Base-by-base conservation (phyloP, 2,888 invertebrate genomes). In the Allacma fusca region DNA sequence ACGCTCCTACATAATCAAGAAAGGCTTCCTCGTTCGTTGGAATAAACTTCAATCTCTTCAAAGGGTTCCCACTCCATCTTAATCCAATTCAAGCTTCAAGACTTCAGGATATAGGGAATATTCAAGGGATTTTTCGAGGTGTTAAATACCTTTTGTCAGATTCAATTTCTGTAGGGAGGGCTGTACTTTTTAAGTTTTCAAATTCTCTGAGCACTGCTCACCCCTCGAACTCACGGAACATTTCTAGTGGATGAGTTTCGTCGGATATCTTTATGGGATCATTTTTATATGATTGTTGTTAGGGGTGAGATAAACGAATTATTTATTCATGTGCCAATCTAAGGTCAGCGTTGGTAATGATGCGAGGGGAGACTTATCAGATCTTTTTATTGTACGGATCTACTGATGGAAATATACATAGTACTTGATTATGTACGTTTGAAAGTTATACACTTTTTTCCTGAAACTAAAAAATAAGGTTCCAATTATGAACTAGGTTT, bases 11-110 rank as follows among this genome's bases (percentile, higher is more conserved):
- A 40, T 40, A 5, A 40, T n/a, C n/a, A 40, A 40, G 40, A 40
- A 40, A 40, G 40, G 40, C 40, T 40, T 40, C 13, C 40, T 40
- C 5, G 5, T 9, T 13, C 40, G 40, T 40, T 40, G 7, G 13
- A 40, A 40, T 40, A 40, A 9, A 9, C 40, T 9, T 13, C 40
- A 62, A 64, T 73, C 62, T 34, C 40, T 62, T 64, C 40, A 73
- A 73, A 73, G 74, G 74, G 29, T 44, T 74, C 12, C 67, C 44
- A 64, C 73, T 29, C 73, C 24, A 74, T 65, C 64, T 28, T 74
- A 65, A 59, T 72, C 59, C 72, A 72, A 59, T 59, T 72, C 59
- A 72, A 72, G 72, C 34, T 9, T 34, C 34, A 7, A 34, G 34
- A 34, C 4, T 9, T 4, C 9, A 7, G 9, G 5, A 34, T 34